These are phyloP conservation scores for Chamaetylas fuelleborni DNA, from an alignment of 2,113 vertebrate genomes.

Conservation along the genomic window DNA sequence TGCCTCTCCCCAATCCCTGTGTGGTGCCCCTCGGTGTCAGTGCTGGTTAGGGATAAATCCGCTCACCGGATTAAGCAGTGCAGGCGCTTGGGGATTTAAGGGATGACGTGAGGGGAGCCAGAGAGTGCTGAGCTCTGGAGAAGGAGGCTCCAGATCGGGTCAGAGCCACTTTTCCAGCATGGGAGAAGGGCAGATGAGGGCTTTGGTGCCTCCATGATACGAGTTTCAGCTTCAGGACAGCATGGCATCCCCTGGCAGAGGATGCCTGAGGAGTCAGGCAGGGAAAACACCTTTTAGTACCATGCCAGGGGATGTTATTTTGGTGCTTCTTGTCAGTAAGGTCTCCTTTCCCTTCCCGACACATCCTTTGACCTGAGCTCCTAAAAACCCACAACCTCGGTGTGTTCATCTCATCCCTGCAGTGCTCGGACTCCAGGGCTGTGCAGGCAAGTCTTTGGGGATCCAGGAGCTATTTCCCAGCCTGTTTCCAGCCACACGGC, in stretches of 20 bases:
- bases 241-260: not conserved
- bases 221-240: not conserved
- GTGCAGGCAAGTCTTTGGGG: not conserved
- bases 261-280: not conserved
- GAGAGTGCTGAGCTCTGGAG: not conserved
- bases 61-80: not conserved
- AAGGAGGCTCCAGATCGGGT: not conserved
- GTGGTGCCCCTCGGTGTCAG: not conserved
- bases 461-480: not conserved
- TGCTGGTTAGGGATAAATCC: not conserved
- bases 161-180: not conserved
- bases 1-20: rapidly evolving
- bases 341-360: not conserved
- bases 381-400: rapidly evolving
- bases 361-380: not conserved
- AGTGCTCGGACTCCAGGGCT: rapidly evolving
- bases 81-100: not conserved
- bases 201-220: rapidly evolving
- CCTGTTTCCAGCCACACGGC: rapidly evolving
- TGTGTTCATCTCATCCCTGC: rapidly evolving
- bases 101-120: not conserved
- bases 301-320: not conserved
- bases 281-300: not conserved
- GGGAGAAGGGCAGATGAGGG: not conserved
- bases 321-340: not conserved